Base-by-base conservation (phyloP, 2,113 vertebrate species). In the Illadopsis cleaveri region DNA sequence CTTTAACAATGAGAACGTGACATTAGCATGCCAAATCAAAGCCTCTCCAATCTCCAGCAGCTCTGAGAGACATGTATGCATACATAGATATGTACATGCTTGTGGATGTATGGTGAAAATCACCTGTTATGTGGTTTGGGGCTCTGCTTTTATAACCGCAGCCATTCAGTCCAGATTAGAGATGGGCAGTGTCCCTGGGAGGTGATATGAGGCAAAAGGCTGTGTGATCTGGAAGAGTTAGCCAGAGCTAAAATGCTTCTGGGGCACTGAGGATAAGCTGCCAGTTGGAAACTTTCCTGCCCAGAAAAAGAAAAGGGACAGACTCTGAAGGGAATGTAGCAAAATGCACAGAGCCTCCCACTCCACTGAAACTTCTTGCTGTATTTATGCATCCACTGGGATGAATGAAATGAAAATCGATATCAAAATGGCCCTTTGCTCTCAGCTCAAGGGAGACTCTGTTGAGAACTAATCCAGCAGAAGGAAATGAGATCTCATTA, bases 41-140 rank as follows among this genome's bases (percentile, higher is more conserved):
- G 56, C 27, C 35, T 58, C 22, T 40, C 54, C 0, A 0, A 47
- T 23, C 78, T 78, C 2, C 0, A 20, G 81, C 0, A 0, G 27
- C 50, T 95, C 57, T 31, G 48, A 93, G 40, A 60, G 48, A 64
- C 80, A 73, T 7, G 16, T 30, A 23, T 53, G 45, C 31, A 13
- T 35, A 25, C 35, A n/a, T 9, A 71, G 38, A 58, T 31, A 82
- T 8, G 19, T 38, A 40, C 8, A 2, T 27, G 56, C 47, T 40
- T 22, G 28, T 31, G 33, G 53, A 79, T 53, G 15, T 38, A 68
- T 6, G 44, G 76, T 0, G 0, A 81, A 85, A 90, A 68, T 1
- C 47, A 83, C 45, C 78, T 15, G 23, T 1, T 1, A 11, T 17
- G 38, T 38, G 64, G 22, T 86, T 51, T 75, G 71, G 19, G 40